Conservation (phyloP, 2,888 invertebrate species). For the Acanthosepion esculentum region DNA sequence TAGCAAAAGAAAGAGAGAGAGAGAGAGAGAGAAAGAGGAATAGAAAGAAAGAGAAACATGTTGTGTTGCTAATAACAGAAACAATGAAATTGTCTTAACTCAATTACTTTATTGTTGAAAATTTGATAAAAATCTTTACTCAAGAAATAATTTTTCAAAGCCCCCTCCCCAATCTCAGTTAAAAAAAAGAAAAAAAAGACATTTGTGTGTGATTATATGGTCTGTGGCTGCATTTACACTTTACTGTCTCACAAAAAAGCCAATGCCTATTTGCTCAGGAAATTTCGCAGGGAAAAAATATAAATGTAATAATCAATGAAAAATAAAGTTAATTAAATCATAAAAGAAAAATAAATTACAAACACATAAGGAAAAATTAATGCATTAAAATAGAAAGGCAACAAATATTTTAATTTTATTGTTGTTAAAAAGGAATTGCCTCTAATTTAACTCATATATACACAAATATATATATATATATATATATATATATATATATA, state of each 20-base stretch:
- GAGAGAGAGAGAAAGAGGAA: too few relatives aligned
- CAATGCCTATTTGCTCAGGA: not conserved
- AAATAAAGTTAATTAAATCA: not conserved
- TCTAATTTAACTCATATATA: too few relatives aligned
- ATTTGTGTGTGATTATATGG: not conserved
- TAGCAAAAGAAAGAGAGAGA: not conserved
- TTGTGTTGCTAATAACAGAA: not conserved
- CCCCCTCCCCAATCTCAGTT: not conserved
- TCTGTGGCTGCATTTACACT: not conserved
- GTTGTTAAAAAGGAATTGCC: too few relatives aligned
- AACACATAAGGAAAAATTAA: too few relatives aligned
- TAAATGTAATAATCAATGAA: not conserved
- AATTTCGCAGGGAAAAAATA: not conserved
- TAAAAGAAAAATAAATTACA: too few relatives aligned
- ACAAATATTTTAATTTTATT: too few relatives aligned
- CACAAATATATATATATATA: not conserved
- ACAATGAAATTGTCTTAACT: not conserved
- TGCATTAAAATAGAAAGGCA: too few relatives aligned
- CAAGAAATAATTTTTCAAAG: not conserved
- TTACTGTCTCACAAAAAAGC: not conserved
- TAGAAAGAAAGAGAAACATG: not conserved
- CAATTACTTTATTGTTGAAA: not conserved
- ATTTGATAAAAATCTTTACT: not conserved
- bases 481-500: not conserved
- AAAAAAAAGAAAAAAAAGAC: not conserved